A percentile compares a stretch with the other conserved stretches of the same genome.
These are phyloP conservation scores for Meandrusa payeni DNA, from an alignment of 2,888 invertebrate species.

Conservation along the genomic window DNA sequence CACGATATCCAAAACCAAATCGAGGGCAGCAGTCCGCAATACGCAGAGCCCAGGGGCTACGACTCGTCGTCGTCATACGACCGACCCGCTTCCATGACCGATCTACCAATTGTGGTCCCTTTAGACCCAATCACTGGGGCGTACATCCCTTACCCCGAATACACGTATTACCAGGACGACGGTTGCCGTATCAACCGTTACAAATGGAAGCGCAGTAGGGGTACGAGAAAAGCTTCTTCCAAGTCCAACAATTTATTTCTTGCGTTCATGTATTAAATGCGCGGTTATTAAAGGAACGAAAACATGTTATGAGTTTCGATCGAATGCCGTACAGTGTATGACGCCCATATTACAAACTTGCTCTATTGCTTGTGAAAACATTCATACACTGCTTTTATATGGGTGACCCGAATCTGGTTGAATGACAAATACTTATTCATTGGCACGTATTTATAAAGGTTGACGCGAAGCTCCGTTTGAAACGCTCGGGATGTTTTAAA, in stretches of 20 bases:
- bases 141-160: constrained; percentile 66
- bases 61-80: constrained; percentile 53
- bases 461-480: constrained; percentile 34
- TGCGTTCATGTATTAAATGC: constrained; percentile 75
- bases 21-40: constrained; percentile 61
- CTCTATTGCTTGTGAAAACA: constrained; percentile 32
- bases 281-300: constrained; percentile 45
- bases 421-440: constrained; percentile 50
- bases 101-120: constrained; percentile 64
- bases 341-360: constrained; percentile 54
- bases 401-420: constrained; percentile 80
- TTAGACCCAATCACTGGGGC: constrained; percentile 59
- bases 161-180: constrained; percentile 61
- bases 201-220: constrained; percentile 51
- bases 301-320: constrained; percentile 73
- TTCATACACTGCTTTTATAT: constrained; percentile 61
- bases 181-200: constrained; percentile 48
- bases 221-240: constrained; percentile 44
- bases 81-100: constrained; percentile 62
- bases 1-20: constrained; percentile 52
- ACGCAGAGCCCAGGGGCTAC: constrained; percentile 60
- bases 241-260: constrained; percentile 71
- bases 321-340: constrained; percentile 70
- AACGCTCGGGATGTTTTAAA: constrained; percentile 25
- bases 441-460: constrained; percentile 59